Percentiles rank a stretch among this genome's conserved stretches.
Evolutionary conservation across 92 coral and sea anemone genomes (phyloP).

Genomic region (Pocillopora grandis): DNA sequence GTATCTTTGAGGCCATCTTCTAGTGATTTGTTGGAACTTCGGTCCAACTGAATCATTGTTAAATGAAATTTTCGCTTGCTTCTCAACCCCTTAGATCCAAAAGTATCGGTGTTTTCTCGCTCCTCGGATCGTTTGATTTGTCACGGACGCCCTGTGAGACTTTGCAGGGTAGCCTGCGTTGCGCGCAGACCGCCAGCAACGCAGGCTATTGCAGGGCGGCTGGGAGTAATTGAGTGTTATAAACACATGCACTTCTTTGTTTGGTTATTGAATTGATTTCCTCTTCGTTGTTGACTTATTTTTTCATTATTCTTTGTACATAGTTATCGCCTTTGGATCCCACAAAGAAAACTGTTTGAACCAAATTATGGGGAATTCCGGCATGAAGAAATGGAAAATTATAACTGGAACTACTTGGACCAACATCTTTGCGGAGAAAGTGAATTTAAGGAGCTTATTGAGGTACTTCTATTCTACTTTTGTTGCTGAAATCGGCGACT

Average conservation of each 20-base stretch:
- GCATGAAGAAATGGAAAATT: constrained; percentile 78
- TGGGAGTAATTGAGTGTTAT: too few relatives aligned
- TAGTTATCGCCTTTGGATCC: constrained; percentile 72
- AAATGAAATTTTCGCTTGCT: too few relatives aligned
- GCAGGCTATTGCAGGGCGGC: too few relatives aligned
- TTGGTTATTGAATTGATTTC: background rate
- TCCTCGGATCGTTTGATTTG: too few relatives aligned
- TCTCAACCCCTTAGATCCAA: too few relatives aligned
- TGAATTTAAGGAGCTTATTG: constrained; percentile 79
- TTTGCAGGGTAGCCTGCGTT: too few relatives aligned
- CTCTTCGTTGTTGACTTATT: background rate
- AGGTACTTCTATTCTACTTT: constrained; percentile 48
- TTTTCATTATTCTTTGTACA: background rate
- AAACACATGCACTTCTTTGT: background rate
- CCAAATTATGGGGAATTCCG: constrained; percentile 54
- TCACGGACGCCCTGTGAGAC: too few relatives aligned
- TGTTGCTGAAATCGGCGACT: background rate
- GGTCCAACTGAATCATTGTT: too few relatives aligned
- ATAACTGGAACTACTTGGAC: constrained; percentile 98
- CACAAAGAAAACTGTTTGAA: constrained; percentile 46
- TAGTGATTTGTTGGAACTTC: too few relatives aligned
- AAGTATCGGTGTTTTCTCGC: too few relatives aligned
- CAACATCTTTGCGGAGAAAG: constrained; percentile 85
- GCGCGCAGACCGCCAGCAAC: too few relatives aligned
- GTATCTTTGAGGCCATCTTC: too few relatives aligned